Evolutionary conservation across 2,888 invertebrate species (phyloP).

Genomic region (Sipha maydis): DNA sequence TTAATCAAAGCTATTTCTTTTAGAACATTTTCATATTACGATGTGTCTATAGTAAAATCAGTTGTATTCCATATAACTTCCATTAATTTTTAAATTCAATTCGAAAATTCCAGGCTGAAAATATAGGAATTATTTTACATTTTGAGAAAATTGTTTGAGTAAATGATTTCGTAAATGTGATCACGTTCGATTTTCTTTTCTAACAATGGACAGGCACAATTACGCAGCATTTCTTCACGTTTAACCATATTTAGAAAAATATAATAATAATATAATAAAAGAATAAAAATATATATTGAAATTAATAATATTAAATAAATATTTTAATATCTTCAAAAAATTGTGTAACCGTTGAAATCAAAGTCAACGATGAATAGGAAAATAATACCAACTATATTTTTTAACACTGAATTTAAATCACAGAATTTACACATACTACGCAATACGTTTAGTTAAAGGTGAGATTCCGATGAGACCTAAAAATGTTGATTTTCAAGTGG

Average conservation of each 20-base stretch:
- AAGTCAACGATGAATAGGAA: too few relatives aligned
- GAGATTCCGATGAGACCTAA: too few relatives aligned
- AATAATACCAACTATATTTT: too few relatives aligned
- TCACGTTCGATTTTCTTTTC: background rate
- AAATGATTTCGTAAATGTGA: background rate
- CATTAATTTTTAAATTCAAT: too few relatives aligned
- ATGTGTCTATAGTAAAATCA: background rate
- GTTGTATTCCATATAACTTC: background rate
- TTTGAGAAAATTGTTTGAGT: background rate
- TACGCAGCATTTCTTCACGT: background rate
- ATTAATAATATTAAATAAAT: too few relatives aligned
- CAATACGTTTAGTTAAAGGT: too few relatives aligned
- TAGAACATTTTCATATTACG: background rate
- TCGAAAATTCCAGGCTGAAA: background rate
- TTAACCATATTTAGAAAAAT: background rate
- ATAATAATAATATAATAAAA: background rate
- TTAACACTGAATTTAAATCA: too few relatives aligned
- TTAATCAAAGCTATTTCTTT: background rate
- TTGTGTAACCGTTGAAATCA: too few relatives aligned
- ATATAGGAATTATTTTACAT: background rate
- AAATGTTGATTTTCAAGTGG: too few relatives aligned
- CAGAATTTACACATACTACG: too few relatives aligned
- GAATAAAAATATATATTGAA: too few relatives aligned
- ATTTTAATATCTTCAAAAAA: too few relatives aligned
- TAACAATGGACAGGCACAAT: background rate